A percentile compares a stretch with the other conserved stretches of the same genome.
phyloP scores from a whole-genome alignment of 2,797 vertebrate species.

The Acanthornis magna region DNA sequence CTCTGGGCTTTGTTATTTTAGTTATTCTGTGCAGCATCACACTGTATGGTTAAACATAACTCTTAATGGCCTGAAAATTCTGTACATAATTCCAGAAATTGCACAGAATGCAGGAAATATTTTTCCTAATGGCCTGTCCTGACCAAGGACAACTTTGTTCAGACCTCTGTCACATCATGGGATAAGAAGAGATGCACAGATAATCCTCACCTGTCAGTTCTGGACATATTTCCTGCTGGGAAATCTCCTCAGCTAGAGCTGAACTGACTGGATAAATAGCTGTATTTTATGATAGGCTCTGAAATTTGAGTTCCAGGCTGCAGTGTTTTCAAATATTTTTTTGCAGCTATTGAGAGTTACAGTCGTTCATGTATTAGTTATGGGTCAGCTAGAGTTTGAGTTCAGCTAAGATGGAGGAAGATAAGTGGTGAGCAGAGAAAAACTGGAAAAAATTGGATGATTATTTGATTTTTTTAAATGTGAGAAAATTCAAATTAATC shows the following conservation, averaged over 20 bases:
- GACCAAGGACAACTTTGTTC: not conserved
- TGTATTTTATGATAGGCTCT: not conserved
- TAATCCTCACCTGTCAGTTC: not conserved
- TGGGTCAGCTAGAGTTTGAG: not conserved
- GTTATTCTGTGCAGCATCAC: not conserved
- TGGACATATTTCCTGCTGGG: not conserved
- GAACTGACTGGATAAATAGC: not conserved
- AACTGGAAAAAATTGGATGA: not conserved
- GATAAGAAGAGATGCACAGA: not conserved
- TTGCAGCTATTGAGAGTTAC: not conserved
- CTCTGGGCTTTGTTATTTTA: not conserved
- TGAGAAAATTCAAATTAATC: conserved; percentile 15
- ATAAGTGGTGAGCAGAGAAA: not conserved
- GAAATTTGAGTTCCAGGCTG: not conserved
- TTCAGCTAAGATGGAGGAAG: not conserved
- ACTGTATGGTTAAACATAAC: not conserved
- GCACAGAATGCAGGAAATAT: not conserved
- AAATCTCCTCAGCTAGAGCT: not conserved
- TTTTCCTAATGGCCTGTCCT: not conserved
- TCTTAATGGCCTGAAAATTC: not conserved
- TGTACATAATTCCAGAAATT: not conserved
- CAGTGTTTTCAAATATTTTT: not conserved
- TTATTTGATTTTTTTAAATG: not conserved
- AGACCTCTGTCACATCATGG: not conserved
- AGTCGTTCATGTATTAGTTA: not conserved